Evolutionary conservation across 2,888 invertebrate species (phyloP).

Genomic region (Caenorhabditis sp.): DNA sequence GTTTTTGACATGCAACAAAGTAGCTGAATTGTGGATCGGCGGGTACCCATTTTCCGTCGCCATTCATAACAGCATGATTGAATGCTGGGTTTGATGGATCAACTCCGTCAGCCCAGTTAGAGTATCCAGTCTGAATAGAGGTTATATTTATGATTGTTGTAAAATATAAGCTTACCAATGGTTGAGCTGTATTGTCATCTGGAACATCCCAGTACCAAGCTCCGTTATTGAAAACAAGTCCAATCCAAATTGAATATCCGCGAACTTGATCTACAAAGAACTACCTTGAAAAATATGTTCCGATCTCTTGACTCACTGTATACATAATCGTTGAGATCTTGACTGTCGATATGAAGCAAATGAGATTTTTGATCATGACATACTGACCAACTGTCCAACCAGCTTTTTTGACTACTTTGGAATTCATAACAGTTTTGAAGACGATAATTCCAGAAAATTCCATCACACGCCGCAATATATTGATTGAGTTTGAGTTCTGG

Average conservation of each 20-base stretch:
- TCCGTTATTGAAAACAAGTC: constrained; percentile 38
- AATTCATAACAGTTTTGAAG: constrained; percentile 34
- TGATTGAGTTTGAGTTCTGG: constrained; percentile 45
- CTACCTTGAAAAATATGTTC: neutral
- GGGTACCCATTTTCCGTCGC: constrained; percentile 46
- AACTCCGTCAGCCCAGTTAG: constrained; percentile 48
- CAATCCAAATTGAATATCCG: constrained; percentile 44
- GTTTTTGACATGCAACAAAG: constrained; percentile 51
- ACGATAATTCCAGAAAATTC: constrained; percentile 34
- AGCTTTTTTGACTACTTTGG: constrained; percentile 5
- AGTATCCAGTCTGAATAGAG: constrained; percentile 35
- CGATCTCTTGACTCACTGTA: constrained; percentile 17
- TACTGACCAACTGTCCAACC: constrained; percentile 31
- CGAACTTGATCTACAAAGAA: constrained; percentile 27
- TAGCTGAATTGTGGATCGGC: constrained; percentile 23
- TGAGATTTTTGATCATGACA: constrained; percentile 40
- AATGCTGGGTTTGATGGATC: constrained; percentile 28
- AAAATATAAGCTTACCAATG: constrained; percentile 20
- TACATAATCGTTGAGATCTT: constrained; percentile 35
- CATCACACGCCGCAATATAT: constrained; percentile 51
- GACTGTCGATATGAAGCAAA: constrained; percentile 41
- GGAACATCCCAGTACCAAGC: constrained; percentile 58
- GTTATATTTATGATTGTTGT: neutral
- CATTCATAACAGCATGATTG: constrained; percentile 52
- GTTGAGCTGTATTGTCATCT: constrained; percentile 30